phyloP scores from a whole-genome alignment of 2,113 vertebrate genomes.

The Cisticola juncidis region DNA sequence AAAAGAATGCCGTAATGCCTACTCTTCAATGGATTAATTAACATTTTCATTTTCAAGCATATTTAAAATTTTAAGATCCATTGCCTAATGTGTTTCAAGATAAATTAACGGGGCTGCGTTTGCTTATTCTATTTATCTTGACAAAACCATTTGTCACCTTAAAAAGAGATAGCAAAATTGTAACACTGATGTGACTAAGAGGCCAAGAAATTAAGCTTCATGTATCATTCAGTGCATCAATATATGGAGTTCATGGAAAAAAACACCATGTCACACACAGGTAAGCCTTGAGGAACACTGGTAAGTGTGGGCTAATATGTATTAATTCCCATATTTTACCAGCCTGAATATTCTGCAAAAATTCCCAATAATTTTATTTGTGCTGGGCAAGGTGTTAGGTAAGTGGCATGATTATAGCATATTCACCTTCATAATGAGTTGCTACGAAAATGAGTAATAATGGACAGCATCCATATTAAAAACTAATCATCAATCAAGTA shows the following conservation, averaged over 20 bases:
- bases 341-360: not conserved
- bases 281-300: not conserved
- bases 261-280: accelerated
- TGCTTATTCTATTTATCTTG: not conserved
- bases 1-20: not conserved
- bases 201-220: not conserved
- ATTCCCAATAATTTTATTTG: not conserved
- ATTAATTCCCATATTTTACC: not conserved
- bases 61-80: not conserved
- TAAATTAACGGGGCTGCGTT: not conserved
- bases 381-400: not conserved
- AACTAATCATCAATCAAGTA: not conserved
- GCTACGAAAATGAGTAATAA: not conserved
- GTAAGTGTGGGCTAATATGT: not conserved
- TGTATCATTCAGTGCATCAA: not conserved
- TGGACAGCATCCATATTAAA: not conserved
- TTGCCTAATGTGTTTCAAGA: not conserved
- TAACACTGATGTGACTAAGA: not conserved
- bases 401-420: not conserved
- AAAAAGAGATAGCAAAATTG: not conserved
- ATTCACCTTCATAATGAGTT: not conserved
- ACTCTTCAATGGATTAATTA: not conserved
- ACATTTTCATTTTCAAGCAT: not conserved
- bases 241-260: not conserved
- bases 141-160: not conserved